These are phyloP conservation scores for Salvator merianae DNA, from an alignment of 2,113 vertebrate species.

Conservation along the genomic window DNA sequence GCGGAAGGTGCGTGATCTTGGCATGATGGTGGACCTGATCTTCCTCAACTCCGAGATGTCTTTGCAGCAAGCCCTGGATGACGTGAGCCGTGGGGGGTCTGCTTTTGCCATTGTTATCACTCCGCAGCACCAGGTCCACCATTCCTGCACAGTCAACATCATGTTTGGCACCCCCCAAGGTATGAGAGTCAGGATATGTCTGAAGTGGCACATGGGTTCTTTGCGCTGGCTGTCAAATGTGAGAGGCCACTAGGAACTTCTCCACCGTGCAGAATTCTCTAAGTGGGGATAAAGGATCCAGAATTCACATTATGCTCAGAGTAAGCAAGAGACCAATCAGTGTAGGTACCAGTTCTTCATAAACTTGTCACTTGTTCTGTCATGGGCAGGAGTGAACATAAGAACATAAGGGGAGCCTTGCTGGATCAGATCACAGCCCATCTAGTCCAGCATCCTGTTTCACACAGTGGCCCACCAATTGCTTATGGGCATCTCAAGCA, in stretches of 20 bases:
- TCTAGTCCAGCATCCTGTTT: too few species aligned
- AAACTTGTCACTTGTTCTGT: too few species aligned
- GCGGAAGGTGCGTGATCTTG: slow-evolving; percentile 93
- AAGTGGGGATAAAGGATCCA: not conserved
- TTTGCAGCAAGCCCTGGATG: slow-evolving; percentile 92
- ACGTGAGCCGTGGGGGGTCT: slow-evolving; percentile 92
- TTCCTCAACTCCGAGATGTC: slow-evolving; percentile 99
- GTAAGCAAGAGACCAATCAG: not conserved
- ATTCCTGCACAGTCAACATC: slow-evolving; percentile 98
- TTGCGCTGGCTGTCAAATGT: not conserved
- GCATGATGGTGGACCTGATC: slow-evolving; percentile 98
- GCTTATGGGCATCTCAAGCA: too few species aligned
- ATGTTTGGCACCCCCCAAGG: slow-evolving; percentile 97
- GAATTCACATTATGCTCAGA: not conserved
- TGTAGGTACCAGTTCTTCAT: not conserved
- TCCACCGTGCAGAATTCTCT: accelerated
- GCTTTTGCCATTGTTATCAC: slow-evolving; percentile 98
- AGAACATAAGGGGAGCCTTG: too few species aligned
- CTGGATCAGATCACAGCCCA: too few species aligned
- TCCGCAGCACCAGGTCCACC: slow-evolving; percentile 96
- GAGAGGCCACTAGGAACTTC: not conserved
- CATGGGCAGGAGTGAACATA: too few species aligned
- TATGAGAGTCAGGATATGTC: slow-evolving; percentile 56
- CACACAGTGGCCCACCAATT: too few species aligned
- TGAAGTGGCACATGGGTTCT: too few species aligned